Base-by-base conservation (phyloP, 2,113 vertebrate genomes). In the Oenanthe melanoleuca region DNA sequence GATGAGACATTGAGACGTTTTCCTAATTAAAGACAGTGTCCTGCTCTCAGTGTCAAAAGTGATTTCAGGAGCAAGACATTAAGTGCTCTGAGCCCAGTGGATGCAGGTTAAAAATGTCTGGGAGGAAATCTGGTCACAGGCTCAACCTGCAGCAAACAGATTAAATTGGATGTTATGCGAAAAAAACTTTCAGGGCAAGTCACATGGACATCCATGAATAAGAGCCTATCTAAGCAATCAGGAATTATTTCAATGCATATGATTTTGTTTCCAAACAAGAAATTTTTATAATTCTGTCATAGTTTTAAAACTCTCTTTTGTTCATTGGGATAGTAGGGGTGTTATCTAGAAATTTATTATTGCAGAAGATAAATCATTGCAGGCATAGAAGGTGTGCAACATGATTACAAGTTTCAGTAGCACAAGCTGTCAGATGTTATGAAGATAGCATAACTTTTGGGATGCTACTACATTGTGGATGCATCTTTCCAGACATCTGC, bases 241-340 rank as follows among this genome's bases (percentile, higher is more conserved):
- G 57, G 49, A 89, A 49, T 87, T 0, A 55, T 78, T 91, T 81
- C 55, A 78, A 55, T n/a, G 22, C 37, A 28, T 60, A 21, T 33
- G 12, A 33, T 73, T 73, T 59, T 59, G 19, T 49, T 92, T 85
- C n/a, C 28, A 77, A 83, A 82, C 1, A 23, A n/a, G 33, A 80
- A 45, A 40, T 53, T 86, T 86, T 66, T 55, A n/a, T 56, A 24
- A 28, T 56, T 86, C 73, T 44, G 15, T 42, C 65, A 67, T 12
- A 34, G 45, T 50, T 92, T 66, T 80, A 10, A 55, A 64, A 50
- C 6, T 44, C 21, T 45, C 3, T 78, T 7, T 24, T 23, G 19
- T 49, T 75, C 14, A 2, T 4, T 57, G 47, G 18, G 14, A 21
- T 9, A 53, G 9, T 5, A 11, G 2, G 9, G 0, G 2, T 23